These are phyloP conservation scores for Bruchidius siliquastri DNA, from an alignment of 2,888 invertebrate species.

Conservation along the genomic window DNA sequence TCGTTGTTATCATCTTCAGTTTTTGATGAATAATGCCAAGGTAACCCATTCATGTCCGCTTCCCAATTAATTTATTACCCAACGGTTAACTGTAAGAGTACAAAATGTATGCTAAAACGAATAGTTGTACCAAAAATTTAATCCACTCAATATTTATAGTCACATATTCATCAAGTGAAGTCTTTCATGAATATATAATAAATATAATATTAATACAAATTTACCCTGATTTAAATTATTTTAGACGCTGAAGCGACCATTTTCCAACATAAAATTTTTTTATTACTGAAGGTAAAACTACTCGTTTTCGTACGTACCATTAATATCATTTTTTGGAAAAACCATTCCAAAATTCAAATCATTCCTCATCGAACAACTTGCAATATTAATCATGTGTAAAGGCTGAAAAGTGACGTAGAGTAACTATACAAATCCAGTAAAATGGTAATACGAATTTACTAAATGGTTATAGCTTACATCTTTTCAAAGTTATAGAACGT, in stretches of 20 bases:
- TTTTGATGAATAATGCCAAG: background rate
- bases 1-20: background rate
- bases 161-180: constrained; percentile 1
- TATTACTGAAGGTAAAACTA: constrained; percentile 18
- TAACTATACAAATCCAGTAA: background rate
- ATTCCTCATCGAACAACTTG: background rate
- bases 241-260: constrained; percentile 33
- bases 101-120: constrained; percentile 8
- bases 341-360: constrained; percentile 1
- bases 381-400: background rate
- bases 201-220: constrained; percentile 35
- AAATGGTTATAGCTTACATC: no score
- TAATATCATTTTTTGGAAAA: constrained; percentile 12
- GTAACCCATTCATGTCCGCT: background rate
- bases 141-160: background rate
- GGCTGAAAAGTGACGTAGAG: background rate
- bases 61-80: background rate
- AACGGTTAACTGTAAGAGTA: background rate
- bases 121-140: constrained; percentile 14
- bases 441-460: no score
- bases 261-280: background rate
- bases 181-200: constrained; percentile 21
- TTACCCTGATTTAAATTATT: constrained; percentile 46
- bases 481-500: no score
- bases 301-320: constrained; percentile 12